These are phyloP conservation scores for Malacoraja senta DNA, from an alignment of 2,797 vertebrate species.

Conservation along the genomic window DNA sequence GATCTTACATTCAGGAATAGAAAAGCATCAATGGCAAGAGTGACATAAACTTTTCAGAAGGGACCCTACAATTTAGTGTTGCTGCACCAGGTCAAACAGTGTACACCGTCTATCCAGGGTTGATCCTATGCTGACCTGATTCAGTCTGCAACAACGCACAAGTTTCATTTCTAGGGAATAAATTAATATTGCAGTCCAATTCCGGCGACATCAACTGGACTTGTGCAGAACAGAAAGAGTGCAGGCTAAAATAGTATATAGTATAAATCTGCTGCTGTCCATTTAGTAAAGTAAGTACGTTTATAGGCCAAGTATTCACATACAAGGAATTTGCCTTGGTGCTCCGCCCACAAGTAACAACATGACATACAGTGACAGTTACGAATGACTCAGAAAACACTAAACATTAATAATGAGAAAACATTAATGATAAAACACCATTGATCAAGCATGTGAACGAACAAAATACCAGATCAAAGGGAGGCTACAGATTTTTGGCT, in stretches of 20 bases:
- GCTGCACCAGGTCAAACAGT: background rate
- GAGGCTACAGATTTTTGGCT: no score
- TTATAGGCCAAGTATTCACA: no score
- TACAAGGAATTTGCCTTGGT: no score
- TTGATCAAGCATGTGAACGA: no score
- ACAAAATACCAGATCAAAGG: no score
- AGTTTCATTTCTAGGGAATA: background rate
- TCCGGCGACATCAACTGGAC: background rate
- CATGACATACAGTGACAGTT: no score
- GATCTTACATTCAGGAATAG: background rate
- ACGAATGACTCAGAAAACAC: no score
- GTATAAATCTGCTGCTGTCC: background rate
- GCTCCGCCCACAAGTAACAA: no score
- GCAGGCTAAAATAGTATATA: background rate
- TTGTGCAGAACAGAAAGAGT: background rate
- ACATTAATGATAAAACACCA: no score
- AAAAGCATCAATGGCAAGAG: background rate
- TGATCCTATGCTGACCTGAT: no score
- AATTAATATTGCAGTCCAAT: background rate
- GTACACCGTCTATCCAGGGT: background rate
- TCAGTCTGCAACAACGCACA: background rate
- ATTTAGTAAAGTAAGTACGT: background rate
- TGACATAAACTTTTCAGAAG: background rate
- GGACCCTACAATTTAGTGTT: background rate
- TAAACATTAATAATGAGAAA: no score